Conservation (phyloP, 1,140 invertebrate genomes). For the Gonioctena quinquepunctata region DNA sequence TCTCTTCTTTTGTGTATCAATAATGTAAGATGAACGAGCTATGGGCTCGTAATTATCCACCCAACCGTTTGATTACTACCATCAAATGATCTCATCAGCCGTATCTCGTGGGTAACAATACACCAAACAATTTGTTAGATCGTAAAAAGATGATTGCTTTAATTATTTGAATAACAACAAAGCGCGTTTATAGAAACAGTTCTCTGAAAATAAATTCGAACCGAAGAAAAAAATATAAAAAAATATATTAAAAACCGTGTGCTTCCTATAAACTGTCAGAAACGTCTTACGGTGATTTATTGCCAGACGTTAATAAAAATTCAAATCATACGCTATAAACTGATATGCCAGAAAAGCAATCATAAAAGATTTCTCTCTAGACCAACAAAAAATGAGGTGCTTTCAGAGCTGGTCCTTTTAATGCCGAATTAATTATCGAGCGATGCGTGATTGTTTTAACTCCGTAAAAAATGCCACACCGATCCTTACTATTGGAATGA, state of each 20-base stretch:
- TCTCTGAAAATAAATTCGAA: neutral
- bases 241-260: neutral
- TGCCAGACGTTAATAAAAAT: constrained; percentile 46
- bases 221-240: neutral
- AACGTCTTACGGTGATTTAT: constrained; percentile 42
- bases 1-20: neutral
- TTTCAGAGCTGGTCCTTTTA: neutral
- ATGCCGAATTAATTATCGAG: constrained; percentile 17
- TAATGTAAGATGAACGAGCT: no score
- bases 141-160: constrained; percentile 5
- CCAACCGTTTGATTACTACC: neutral
- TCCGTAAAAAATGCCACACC: neutral
- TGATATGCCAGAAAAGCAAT: constrained; percentile 42
- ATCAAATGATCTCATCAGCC: neutral
- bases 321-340: constrained; percentile 51
- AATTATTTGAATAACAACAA: constrained; percentile 4
- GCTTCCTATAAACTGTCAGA: neutral
- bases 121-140: no score
- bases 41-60: neutral
- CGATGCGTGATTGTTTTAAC: neutral
- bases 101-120: neutral
- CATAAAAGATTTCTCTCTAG: constrained; percentile 29
- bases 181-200: neutral
- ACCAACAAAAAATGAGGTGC: constrained; percentile 24
- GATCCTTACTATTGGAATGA: no score